A percentile compares a stretch with the other conserved stretches of the same genome.
These are phyloP conservation scores for Melanotaenia boesemani DNA, from an alignment of 2,797 vertebrate species.

Conservation along the genomic window DNA sequence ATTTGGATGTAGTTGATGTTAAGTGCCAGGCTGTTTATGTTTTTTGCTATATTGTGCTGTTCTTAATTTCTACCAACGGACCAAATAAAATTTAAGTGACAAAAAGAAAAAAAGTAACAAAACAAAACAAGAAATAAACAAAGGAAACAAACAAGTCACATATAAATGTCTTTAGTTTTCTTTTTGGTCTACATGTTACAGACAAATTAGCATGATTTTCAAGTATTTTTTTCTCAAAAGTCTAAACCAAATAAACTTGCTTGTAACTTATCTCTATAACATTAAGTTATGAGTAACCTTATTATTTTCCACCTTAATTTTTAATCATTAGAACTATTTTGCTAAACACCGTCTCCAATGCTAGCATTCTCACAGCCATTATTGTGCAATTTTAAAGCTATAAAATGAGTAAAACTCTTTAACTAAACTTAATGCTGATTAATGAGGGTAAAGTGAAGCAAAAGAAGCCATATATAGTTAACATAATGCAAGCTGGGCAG, in stretches of 20 bases:
- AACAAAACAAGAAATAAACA: too few species aligned
- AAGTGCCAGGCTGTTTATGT: too few species aligned
- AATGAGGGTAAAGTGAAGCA: constrained; percentile 6
- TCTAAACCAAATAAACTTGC: background rate
- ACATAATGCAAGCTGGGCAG: constrained; percentile 41
- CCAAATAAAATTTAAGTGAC: too few species aligned
- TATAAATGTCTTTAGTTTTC: too few species aligned
- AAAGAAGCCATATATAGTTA: constrained; percentile 36
- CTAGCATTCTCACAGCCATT: background rate
- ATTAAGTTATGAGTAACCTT: background rate
- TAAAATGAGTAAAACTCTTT: background rate
- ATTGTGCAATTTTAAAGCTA: background rate
- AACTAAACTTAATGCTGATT: background rate
- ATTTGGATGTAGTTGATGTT: too few species aligned
- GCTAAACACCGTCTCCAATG: background rate
- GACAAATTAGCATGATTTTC: background rate
- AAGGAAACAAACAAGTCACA: background rate
- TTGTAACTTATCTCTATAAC: background rate
- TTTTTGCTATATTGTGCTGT: too few species aligned
- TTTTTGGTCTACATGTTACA: background rate
- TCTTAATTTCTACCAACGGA: too few species aligned
- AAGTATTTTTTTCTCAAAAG: background rate
- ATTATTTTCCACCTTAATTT: background rate
- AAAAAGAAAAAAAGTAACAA: background rate
- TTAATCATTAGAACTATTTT: background rate